Evolutionary conservation across 2,113 vertebrate species (phyloP), one percentile per base, ranked within the genome.

Genomic region (Ceuthmochares aereus): DNA sequence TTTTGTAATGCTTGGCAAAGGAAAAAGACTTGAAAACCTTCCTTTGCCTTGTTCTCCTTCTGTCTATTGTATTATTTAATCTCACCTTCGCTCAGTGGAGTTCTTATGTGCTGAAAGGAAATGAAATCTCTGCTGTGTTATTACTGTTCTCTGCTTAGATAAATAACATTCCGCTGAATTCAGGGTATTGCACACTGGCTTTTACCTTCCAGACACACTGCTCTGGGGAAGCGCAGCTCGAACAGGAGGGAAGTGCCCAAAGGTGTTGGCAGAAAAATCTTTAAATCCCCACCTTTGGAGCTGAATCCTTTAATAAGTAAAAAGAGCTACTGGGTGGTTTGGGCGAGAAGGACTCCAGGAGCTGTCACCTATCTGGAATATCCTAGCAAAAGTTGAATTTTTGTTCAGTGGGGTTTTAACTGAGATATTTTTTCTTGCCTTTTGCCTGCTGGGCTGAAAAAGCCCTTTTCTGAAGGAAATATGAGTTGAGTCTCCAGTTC

Each of bases 71-170:
- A 6, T 90, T 96, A 60, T 90, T 94, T 78, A 78, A 90, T 92
- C 79, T 92, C 68, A 29, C 72, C 64, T 74, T 83, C 0, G 0
- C 79, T 84, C 26, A 2, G 47, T 14, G 51, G 52, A n/a, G 73
- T 81, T 67, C 73, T 91, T 18, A 5, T 25, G 75, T 56, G 87
- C 92, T 94, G 90, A 63, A 92, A 95, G 92, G 93, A 93, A 93
- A 95, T 90, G 82, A 92, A 93, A 96, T 90, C 82, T 90, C 67
- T 80, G 82, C 91, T 77, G 78, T 73, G 82, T 79, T 88, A 12
- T 93, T 88, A 78, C 59, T 91, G 90, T 52, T 92, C 56, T 82
- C 63, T 70, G 72, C 92, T 81, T 56, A 56, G 92, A 90, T 88
- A 85, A 93, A 83, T 82, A 91, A 60, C 6, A 0, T 17, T 22